Evolutionary conservation across 2,888 invertebrate species (phyloP).

Genomic region (Stramonita haemastoma): DNA sequence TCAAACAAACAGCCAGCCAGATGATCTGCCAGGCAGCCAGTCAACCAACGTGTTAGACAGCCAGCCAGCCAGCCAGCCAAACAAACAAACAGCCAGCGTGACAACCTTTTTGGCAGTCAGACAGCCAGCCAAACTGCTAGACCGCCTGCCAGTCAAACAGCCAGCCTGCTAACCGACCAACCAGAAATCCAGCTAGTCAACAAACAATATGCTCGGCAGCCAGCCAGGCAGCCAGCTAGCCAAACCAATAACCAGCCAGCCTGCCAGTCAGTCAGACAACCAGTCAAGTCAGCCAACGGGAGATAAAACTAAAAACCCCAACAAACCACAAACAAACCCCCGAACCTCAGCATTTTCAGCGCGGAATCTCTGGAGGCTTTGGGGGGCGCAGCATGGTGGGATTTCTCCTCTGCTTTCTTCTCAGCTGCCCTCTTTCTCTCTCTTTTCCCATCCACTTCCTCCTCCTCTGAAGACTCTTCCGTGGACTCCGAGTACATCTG

Average conservation of each 20-base stretch:
- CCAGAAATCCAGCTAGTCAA: neutral
- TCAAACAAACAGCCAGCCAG: too few relatives aligned
- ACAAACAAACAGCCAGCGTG: neutral
- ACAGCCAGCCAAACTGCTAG: neutral
- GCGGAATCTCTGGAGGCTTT: neutral
- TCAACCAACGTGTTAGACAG: neutral
- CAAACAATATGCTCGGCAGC: neutral
- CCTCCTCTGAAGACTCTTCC: neutral
- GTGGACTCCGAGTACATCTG: neutral
- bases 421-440: neutral
- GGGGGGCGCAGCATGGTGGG: too few relatives aligned
- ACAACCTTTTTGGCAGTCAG: neutral
- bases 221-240: neutral
- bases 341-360: conserved; percentile 14
- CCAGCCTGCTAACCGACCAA: neutral
- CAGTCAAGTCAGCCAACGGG: neutral
- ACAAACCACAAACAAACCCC: neutral
- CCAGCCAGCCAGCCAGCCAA: neutral
- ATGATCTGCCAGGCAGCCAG: too few relatives aligned
- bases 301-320: neutral
- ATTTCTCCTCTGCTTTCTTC: neutral
- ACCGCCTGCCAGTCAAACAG: neutral
- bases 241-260: neutral
- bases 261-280: neutral
- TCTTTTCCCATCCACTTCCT: neutral